Evolutionary conservation across 2,113 vertebrate species (phyloP), one percentile per base, ranked within the genome.

Genomic region (Elephantulus edwardii): DNA sequence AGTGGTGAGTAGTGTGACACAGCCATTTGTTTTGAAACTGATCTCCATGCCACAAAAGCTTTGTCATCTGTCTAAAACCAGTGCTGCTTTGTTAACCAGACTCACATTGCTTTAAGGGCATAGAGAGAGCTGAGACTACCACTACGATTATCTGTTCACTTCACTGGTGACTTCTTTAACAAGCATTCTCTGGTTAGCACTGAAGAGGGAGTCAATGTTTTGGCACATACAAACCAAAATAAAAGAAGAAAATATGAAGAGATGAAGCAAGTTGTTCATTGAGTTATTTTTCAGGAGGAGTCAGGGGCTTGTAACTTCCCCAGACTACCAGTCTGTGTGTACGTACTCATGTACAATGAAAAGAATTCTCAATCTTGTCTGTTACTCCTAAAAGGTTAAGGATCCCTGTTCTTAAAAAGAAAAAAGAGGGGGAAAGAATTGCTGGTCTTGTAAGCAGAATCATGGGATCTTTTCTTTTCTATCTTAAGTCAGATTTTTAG

Each of bases 21-120:
- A 64, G 86, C 40, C 38, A 5, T 75, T 84, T 33, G 48, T 78
- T 90, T 40, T 28, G 50, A 75, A 77, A 52, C 14, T 2, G n/a
- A 44, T 85, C 35, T 70, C 80, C n/a, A 24, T 2, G 28, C 24
- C 26, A 13, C 62, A 33, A 30, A 50, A 3, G 24, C 79, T 91
- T 52, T 62, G 64, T 85, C 56, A 85, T 75, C 83, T 85, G 76
- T 85, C 54, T 20, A 20, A 42, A 85, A 30, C 50, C 17, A 30
- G 89, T 16, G 64, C 44, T 17, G 28, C 30, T 46, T 64, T 46
- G n/a, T 40, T 58, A 85, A 70, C 42, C 50, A 64, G 62, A 26
- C 28, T 40, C 72, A 60, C 66, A 52, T 42, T 80, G 64, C 28
- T 84, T 66, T 35, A 40, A 81, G 30, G 62, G 35, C 48, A 68